Percentiles rank a stretch among this genome's conserved stretches.
phyloP scores from a whole-genome alignment of 1,140 invertebrate genomes.

The Tribolium castaneum region DNA sequence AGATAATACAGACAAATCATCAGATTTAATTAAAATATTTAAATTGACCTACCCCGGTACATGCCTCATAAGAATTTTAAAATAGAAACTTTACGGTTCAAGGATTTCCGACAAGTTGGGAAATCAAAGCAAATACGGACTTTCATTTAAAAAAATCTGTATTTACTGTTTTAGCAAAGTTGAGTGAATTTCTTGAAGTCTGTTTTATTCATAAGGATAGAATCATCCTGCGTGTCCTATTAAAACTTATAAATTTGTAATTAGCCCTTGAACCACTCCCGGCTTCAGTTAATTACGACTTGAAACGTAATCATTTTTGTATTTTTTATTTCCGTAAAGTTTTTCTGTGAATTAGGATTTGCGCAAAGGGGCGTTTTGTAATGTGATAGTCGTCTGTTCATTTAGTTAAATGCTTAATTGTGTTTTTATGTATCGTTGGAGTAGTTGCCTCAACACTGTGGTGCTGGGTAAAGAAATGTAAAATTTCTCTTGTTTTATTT shows the following conservation, averaged over 20 bases:
- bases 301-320: neutral
- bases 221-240: neutral
- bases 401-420: constrained; percentile 17
- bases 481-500: constrained; percentile 24
- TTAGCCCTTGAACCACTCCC: neutral
- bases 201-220: neutral
- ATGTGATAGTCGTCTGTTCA: neutral
- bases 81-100: constrained; percentile 22
- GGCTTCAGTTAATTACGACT: neutral
- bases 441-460: neutral
- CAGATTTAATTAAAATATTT: constrained; percentile 4
- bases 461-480: neutral
- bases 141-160: neutral
- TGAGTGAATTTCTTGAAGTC: neutral
- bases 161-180: neutral
- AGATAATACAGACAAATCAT: neutral
- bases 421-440: constrained; percentile 6
- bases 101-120: neutral
- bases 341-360: neutral
- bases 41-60: constrained; percentile 14
- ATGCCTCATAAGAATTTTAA: neutral
- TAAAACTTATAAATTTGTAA: neutral
- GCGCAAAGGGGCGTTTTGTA: constrained; percentile 11
- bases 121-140: neutral
- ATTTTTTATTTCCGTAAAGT: neutral